Conservation (phyloP, 2,888 invertebrate genomes). For the Conomelus anceps region DNA sequence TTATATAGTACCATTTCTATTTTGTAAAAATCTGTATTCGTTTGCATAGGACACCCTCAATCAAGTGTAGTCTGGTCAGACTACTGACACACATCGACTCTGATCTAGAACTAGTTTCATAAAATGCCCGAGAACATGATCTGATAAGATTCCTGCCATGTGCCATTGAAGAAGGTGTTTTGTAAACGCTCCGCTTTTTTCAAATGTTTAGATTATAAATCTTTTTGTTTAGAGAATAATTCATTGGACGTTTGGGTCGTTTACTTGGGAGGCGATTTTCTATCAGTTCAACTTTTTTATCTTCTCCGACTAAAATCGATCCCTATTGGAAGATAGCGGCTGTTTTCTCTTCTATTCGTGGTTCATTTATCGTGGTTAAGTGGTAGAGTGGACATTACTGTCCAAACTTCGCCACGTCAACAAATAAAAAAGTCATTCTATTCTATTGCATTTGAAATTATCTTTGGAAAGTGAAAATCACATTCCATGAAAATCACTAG, state of each 20-base stretch:
- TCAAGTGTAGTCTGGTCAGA: too few species aligned
- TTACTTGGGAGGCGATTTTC: background rate
- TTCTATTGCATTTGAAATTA: background rate
- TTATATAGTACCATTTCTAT: too few species aligned
- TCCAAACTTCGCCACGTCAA: background rate
- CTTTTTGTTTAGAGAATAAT: background rate
- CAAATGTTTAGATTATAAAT: background rate
- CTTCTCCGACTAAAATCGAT: background rate
- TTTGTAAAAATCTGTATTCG: too few species aligned
- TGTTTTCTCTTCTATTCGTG: background rate
- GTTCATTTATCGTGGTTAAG: too few species aligned
- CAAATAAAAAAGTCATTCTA: background rate
- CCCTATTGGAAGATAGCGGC: background rate
- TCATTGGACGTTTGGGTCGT: background rate
- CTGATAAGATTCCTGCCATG: background rate
- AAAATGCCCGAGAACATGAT: background rate
- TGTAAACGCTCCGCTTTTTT: background rate
- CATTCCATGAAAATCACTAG: background rate
- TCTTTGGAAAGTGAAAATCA: background rate
- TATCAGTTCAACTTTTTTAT: background rate
- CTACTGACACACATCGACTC: background rate
- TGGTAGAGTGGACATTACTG: background rate
- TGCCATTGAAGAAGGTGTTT: background rate
- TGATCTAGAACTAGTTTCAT: background rate
- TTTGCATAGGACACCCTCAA: too few species aligned